A percentile compares a stretch with the other conserved stretches of the same genome.
Evolutionary conservation across 1,140 invertebrate species (phyloP).

Genomic region (Pomacea maculata): DNA sequence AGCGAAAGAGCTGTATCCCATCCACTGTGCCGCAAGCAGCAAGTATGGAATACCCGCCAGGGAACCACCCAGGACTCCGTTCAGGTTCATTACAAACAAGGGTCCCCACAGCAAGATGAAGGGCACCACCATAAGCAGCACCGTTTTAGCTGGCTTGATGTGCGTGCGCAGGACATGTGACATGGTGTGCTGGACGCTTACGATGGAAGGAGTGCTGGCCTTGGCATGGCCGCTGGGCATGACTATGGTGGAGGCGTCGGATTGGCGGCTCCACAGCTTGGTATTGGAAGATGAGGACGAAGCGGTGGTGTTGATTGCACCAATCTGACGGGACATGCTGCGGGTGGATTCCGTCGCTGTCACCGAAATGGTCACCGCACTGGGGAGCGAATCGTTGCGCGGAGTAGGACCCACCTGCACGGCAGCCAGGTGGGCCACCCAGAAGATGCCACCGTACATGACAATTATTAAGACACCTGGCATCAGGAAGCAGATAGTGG

Average conservation of each 20-base stretch:
- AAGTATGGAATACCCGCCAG: too few species aligned
- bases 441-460: constrained; percentile 31
- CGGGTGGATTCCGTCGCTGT: too few species aligned
- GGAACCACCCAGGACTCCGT: constrained; percentile 4
- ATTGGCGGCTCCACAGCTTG: too few species aligned
- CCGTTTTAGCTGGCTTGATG: constrained; percentile 27
- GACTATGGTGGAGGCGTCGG: too few species aligned
- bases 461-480: constrained; percentile 20
- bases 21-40: constrained; percentile 21
- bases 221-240: too few species aligned
- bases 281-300: too few species aligned
- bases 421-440: constrained; percentile 24
- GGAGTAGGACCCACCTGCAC: constrained; percentile 11
- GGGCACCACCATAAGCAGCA: constrained; percentile 20
- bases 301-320: too few species aligned
- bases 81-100: constrained; percentile 14
- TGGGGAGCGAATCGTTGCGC: too few species aligned
- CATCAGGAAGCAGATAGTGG: constrained; percentile 23
- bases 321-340: too few species aligned
- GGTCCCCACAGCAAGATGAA: constrained; percentile 33
- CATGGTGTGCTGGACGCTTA: not conserved
- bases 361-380: too few species aligned
- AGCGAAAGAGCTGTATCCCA: constrained; percentile 31
- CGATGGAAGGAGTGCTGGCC: too few species aligned
- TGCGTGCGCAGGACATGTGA: not conserved